Evolutionary conservation across 2,797 vertebrate species (phyloP).

Genomic region (Syngnathus rostellatus): DNA sequence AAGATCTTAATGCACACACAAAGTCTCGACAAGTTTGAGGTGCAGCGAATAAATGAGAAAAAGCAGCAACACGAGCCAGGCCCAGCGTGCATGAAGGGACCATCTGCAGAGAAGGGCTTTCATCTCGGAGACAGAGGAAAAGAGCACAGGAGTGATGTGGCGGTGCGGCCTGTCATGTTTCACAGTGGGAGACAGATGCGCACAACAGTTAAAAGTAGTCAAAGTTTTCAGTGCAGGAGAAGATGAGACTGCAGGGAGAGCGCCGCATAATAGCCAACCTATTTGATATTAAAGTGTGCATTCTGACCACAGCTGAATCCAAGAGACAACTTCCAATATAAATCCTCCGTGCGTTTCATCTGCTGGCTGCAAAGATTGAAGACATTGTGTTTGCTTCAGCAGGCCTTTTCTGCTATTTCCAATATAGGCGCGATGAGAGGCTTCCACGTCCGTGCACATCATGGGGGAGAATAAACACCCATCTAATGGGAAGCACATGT

Average conservation of each 20-base stretch:
- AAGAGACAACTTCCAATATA: slow-evolving; percentile 9
- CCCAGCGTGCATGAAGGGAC: slow-evolving; percentile 22
- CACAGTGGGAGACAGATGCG: slow-evolving; percentile 52
- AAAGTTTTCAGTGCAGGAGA: slow-evolving; percentile 40
- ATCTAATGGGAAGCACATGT: slow-evolving; percentile 67
- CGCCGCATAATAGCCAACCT: slow-evolving; percentile 13
- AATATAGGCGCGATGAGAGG: slow-evolving; percentile 66
- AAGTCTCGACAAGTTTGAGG: slow-evolving; percentile 44
- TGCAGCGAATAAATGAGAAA: slow-evolving; percentile 61
- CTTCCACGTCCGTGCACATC: slow-evolving; percentile 60
- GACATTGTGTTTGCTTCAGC: slow-evolving; percentile 64
- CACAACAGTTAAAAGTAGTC: slow-evolving; percentile 49
- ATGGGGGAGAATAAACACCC: slow-evolving; percentile 69
- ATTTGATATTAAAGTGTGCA: slow-evolving; percentile 36
- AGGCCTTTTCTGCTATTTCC: slow-evolving; percentile 55
- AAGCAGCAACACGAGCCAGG: slow-evolving; percentile 32
- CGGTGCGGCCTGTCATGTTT: slow-evolving; percentile 58
- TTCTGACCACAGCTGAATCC: slow-evolving; percentile 24
- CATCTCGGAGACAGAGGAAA: slow-evolving; percentile 45
- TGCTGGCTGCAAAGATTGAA: slow-evolving; percentile 35
- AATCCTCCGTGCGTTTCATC: slow-evolving; percentile 39
- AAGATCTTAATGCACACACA: slow-evolving; percentile 44
- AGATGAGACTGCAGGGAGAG: slow-evolving; percentile 32
- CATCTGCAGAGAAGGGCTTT: slow-evolving; percentile 46
- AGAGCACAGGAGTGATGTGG: slow-evolving; percentile 51